Conservation (phyloP, 2,113 vertebrate genomes). For the Phylloscopus trochilus region DNA sequence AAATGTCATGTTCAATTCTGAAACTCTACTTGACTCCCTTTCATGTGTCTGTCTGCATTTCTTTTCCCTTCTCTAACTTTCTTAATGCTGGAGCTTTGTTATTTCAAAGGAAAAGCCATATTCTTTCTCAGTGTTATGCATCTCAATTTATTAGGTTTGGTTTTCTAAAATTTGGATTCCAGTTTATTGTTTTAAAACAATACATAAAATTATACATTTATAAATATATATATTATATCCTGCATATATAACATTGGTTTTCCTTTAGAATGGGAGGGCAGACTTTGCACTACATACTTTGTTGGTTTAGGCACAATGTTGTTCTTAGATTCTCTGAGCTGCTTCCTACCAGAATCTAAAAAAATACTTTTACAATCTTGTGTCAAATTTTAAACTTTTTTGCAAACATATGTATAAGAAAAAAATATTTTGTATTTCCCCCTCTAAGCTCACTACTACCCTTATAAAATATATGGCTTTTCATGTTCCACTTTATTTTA, state of each 20-base stretch:
- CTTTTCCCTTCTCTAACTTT: neutral
- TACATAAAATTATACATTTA: conserved; percentile 64
- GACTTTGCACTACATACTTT: conserved; percentile 20
- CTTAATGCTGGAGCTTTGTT: conserved; percentile 19
- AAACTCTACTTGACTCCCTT: neutral
- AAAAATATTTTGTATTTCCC: conserved; percentile 47
- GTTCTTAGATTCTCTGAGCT: conserved; percentile 38
- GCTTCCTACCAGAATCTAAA: conserved; percentile 64
- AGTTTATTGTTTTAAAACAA: conserved; percentile 71
- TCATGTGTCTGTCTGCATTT: neutral
- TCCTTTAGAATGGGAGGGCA: conserved; percentile 50
- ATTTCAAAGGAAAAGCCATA: conserved; percentile 49
- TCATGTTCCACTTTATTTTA: conserved; percentile 57
- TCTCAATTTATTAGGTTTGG: conserved; percentile 13
- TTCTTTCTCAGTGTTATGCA: conserved; percentile 1
- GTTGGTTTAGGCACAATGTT: conserved; percentile 45
- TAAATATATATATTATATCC: conserved; percentile 77
- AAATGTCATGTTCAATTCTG: neutral
- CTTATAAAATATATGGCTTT: conserved; percentile 80
- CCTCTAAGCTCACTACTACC: conserved; percentile 43
- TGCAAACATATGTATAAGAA: conserved; percentile 58
- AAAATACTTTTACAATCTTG: conserved; percentile 61
- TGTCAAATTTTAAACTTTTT: conserved; percentile 63
- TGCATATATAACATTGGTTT: conserved; percentile 65
- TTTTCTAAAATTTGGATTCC: conserved; percentile 67